phyloP scores from a whole-genome alignment of 1,140 invertebrate species.

The Lerema accius region DNA sequence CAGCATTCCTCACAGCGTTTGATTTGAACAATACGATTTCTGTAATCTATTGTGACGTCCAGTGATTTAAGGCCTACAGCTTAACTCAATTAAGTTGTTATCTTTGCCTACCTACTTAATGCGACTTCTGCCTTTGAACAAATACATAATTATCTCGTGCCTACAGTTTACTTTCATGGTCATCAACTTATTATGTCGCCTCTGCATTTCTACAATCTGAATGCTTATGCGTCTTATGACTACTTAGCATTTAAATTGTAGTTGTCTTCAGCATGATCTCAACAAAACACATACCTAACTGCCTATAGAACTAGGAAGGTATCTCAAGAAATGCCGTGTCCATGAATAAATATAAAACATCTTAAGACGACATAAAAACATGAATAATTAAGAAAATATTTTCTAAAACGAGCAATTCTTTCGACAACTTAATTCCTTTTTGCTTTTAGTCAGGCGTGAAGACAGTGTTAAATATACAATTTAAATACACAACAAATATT shows the following conservation, averaged over 20 bases:
- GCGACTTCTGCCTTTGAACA: not conserved
- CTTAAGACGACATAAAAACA: not conserved
- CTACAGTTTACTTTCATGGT: not conserved
- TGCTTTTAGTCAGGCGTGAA: constrained; percentile 32
- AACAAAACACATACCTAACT: not conserved
- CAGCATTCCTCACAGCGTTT: constrained; percentile 52
- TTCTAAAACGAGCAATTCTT: constrained; percentile 1
- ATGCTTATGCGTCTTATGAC: constrained; percentile 1
- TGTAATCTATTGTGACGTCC: constrained; percentile 29
- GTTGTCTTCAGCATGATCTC: not conserved
- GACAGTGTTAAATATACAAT: constrained; percentile 22
- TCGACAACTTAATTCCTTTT: constrained; percentile 32
- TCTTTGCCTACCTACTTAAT: constrained; percentile 1
- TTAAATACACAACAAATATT: constrained; percentile 17
- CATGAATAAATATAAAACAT: not conserved
- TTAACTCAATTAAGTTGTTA: constrained; percentile 32
- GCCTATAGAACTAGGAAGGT: not conserved
- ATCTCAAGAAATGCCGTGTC: not conserved
- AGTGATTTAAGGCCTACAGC: constrained; percentile 25
- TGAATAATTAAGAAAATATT: not conserved
- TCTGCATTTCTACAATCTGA: constrained; percentile 2
- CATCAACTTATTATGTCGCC: constrained; percentile 7
- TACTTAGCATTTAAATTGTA: constrained; percentile 3
- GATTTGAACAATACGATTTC: constrained; percentile 32
- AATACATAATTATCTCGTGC: not conserved